Percentiles rank a stretch among this genome's conserved stretches.
These are phyloP conservation scores for Ceraclea dissimilis DNA, from an alignment of 2,888 invertebrate species.

Conservation along the genomic window DNA sequence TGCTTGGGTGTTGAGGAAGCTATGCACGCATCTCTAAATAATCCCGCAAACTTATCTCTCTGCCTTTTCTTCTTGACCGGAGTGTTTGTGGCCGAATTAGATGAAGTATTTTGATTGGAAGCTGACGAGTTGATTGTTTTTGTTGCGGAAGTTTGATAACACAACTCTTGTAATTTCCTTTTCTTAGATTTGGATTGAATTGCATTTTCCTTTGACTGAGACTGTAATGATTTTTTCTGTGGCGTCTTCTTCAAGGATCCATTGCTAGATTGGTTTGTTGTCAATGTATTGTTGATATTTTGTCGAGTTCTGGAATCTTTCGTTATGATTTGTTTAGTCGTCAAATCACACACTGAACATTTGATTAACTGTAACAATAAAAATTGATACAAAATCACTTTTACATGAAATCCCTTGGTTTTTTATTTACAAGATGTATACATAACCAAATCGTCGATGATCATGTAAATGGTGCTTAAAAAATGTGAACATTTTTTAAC, in stretches of 20 bases:
- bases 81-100: background rate
- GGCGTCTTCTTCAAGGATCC: too few species aligned
- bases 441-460: too few species aligned
- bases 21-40: conserved; percentile 18
- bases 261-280: too few species aligned
- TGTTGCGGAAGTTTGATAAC: conserved; percentile 5
- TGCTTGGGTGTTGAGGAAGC: conserved; percentile 11
- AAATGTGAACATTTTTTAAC: too few species aligned
- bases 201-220: too few species aligned
- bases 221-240: too few species aligned
- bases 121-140: background rate
- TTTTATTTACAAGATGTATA: too few species aligned
- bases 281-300: too few species aligned
- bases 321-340: conserved; percentile 1
- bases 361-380: conserved; percentile 16
- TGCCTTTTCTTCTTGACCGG: conserved; percentile 17
- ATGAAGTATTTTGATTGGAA: background rate
- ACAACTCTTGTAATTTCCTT: conserved; percentile 1
- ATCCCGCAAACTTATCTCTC: conserved; percentile 21
- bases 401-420: too few species aligned
- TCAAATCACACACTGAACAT: conserved; percentile 9
- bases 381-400: too few species aligned
- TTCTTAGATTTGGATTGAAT: background rate
- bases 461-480: too few species aligned
- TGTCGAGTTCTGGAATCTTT: background rate